phyloP scores from a whole-genome alignment of 2,113 vertebrate species.

The Nematolebias whitei region DNA sequence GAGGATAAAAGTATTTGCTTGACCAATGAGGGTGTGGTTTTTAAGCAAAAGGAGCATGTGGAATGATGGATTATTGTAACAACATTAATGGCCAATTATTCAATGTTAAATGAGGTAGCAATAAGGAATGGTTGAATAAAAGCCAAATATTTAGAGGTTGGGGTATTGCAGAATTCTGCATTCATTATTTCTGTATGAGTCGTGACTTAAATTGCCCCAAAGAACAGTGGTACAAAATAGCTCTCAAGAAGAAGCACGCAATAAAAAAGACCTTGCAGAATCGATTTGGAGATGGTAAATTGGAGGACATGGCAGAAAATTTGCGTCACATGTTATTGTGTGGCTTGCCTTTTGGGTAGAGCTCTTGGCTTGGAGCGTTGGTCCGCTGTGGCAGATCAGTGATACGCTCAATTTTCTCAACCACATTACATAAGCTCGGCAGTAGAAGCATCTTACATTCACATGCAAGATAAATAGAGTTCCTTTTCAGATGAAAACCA shows the following conservation, averaged over 20 bases:
- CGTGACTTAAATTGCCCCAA: background rate
- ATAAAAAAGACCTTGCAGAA: constrained; percentile 13
- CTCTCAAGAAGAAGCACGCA: background rate
- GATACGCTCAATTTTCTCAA: constrained; percentile 1
- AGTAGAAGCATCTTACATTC: constrained; percentile 6
- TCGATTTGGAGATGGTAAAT: constrained; percentile 31
- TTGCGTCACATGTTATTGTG: constrained; percentile 12
- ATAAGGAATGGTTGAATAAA: constrained; percentile 38
- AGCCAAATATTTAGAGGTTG: too few species aligned
- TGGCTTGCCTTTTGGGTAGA: background rate
- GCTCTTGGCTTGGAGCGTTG: background rate
- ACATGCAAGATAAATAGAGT: background rate
- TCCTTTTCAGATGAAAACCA: background rate
- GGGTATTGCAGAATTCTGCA: background rate
- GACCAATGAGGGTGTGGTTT: constrained; percentile 63
- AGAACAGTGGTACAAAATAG: background rate
- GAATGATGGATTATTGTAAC: constrained; percentile 36
- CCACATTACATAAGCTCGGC: background rate
- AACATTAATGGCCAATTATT: background rate
- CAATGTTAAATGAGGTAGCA: too few species aligned
- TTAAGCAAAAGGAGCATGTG: constrained; percentile 45
- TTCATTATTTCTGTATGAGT: background rate
- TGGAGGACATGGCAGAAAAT: constrained; percentile 23
- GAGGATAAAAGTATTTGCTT: constrained; percentile 37
- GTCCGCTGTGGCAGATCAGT: constrained; percentile 6